A percentile compares a stretch with the other conserved stretches of the same genome.
phyloP scores from a whole-genome alignment of 2,888 invertebrate species.

The Rhyacophila evoluta region DNA sequence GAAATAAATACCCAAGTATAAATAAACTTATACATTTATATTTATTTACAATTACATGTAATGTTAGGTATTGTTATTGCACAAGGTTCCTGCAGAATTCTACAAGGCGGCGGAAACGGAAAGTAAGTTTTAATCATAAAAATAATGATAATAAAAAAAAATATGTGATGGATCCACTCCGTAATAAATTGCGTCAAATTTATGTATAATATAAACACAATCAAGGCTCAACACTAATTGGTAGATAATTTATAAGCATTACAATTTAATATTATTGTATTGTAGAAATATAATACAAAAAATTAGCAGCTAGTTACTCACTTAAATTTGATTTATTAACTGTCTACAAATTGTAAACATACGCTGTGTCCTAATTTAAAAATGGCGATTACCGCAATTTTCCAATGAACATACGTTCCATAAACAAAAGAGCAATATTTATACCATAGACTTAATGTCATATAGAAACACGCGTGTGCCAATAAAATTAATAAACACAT shows the following conservation, averaged over 20 bases:
- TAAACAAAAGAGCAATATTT: too few relatives aligned
- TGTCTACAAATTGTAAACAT: too few relatives aligned
- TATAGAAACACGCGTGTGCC: too few relatives aligned
- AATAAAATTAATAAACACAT: too few relatives aligned
- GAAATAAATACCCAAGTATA: background rate
- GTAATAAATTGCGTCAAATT: background rate
- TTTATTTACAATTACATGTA: background rate
- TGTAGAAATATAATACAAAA: background rate
- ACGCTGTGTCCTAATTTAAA: too few relatives aligned
- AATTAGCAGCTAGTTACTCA: too few relatives aligned
- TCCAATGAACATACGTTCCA: too few relatives aligned
- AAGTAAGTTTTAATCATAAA: conserved; percentile 22
- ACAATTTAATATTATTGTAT: background rate
- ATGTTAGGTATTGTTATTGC: background rate
- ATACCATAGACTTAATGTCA: too few relatives aligned
- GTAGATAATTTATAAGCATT: background rate
- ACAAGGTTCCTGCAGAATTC: conserved; percentile 13
- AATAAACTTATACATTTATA: background rate
- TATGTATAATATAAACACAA: background rate
- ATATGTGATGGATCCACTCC: background rate
- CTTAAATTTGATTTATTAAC: too few relatives aligned
- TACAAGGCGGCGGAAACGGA: conserved; percentile 28
- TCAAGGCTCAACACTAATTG: background rate
- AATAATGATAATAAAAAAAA: conserved; percentile 24
- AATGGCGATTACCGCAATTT: too few relatives aligned